A percentile compares a stretch with the other conserved stretches of the same genome.
Conservation (phyloP, 2,888 invertebrate species). For the Hypsopygia costalis region DNA sequence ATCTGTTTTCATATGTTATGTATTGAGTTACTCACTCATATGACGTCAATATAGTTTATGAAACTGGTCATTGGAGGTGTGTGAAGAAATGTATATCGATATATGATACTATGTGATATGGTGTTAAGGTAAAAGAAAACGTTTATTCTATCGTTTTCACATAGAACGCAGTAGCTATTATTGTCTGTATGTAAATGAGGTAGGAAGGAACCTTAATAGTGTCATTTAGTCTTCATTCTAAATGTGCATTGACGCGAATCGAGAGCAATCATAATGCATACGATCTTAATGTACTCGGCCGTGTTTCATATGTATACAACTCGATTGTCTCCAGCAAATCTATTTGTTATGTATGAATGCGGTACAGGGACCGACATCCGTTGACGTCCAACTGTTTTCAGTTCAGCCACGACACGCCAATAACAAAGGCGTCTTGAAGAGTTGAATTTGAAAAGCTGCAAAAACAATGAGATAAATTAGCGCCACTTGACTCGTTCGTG, state of each 20-base stretch:
- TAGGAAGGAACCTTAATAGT: not conserved
- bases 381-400: constrained; percentile 68
- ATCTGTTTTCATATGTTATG: constrained; percentile 1
- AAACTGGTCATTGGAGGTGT: not conserved
- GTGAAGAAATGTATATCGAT: not conserved
- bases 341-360: constrained; percentile 67
- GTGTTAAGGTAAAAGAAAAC: no score
- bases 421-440: constrained; percentile 52
- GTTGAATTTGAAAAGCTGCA: constrained; percentile 49
- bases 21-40: no score
- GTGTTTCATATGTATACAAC: constrained; percentile 51
- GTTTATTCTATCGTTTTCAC: no score
- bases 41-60: constrained; percentile 1
- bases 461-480: constrained; percentile 42
- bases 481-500: constrained; percentile 22
- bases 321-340: constrained; percentile 52
- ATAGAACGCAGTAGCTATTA: no score
- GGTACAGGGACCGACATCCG: constrained; percentile 54
- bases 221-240: constrained; percentile 8
- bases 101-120: no score
- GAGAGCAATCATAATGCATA: constrained; percentile 23
- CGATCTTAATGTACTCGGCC: constrained; percentile 42
- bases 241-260: constrained; percentile 18
- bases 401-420: constrained; percentile 49
- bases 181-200: not conserved